Conservation (phyloP, 2,797 vertebrate species). For the Pangasius macronema region DNA sequence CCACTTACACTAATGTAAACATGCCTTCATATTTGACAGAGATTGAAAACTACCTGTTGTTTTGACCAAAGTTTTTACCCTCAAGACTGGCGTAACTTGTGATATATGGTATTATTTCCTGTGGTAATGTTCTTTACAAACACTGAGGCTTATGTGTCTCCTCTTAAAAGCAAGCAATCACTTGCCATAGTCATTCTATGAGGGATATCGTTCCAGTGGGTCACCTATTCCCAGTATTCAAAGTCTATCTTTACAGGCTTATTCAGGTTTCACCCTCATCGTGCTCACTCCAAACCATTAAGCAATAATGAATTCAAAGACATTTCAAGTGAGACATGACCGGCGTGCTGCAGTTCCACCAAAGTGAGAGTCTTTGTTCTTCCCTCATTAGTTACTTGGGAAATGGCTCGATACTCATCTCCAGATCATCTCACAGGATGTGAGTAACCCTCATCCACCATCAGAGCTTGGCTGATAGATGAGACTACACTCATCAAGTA, state of each 20-base stretch:
- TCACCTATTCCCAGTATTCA: slow-evolving; percentile 41
- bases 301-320: slow-evolving; percentile 59
- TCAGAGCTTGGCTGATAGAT: slow-evolving; percentile 63
- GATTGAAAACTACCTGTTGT: slow-evolving; percentile 36
- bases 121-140: background rate
- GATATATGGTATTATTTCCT: slow-evolving; percentile 14
- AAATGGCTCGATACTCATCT: slow-evolving; percentile 66
- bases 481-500: slow-evolving; percentile 43
- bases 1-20: slow-evolving; percentile 45
- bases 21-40: slow-evolving; percentile 40
- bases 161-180: slow-evolving; percentile 35
- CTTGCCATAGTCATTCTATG: slow-evolving; percentile 26
- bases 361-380: slow-evolving; percentile 53
- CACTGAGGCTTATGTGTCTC: background rate
- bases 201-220: slow-evolving; percentile 34
- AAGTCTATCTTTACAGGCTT: slow-evolving; percentile 48
- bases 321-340: slow-evolving; percentile 41
- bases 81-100: slow-evolving; percentile 23
- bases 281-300: slow-evolving; percentile 46
- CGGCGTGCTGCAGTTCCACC: slow-evolving; percentile 45
- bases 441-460: slow-evolving; percentile 72
- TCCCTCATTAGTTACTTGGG: slow-evolving; percentile 59
- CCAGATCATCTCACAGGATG: slow-evolving; percentile 64
- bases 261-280: slow-evolving; percentile 51
- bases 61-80: slow-evolving; percentile 35